These are phyloP conservation scores for Thaumatotibia leucotreta DNA, from an alignment of 1,140 invertebrate species.

Conservation along the genomic window DNA sequence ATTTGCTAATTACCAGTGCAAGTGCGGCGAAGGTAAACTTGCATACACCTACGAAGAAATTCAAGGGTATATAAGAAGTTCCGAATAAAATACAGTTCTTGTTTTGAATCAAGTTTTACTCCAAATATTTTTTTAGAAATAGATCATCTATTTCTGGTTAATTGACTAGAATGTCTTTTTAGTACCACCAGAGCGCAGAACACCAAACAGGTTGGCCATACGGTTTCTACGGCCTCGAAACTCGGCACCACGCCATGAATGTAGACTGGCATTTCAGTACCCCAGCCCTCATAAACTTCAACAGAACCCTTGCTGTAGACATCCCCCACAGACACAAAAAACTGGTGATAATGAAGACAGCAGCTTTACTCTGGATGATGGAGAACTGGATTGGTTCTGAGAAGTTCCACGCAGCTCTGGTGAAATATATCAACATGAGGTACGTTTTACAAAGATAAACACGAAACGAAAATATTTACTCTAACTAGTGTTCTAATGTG, in stretches of 20 bases:
- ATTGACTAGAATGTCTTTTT: constrained; percentile 21
- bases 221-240: constrained; percentile 44
- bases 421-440: constrained; percentile 61
- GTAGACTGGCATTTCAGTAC: constrained; percentile 47
- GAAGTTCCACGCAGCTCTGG: constrained; percentile 54
- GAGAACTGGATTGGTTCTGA: constrained; percentile 60
- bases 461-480: too few species aligned
- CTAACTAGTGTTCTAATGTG: too few species aligned
- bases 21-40: too few species aligned
- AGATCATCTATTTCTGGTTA: too few species aligned
- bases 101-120: too few species aligned
- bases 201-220: constrained; percentile 25
- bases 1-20: too few species aligned
- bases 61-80: too few species aligned
- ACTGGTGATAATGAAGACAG: constrained; percentile 60
- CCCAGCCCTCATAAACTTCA: constrained; percentile 49
- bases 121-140: too few species aligned
- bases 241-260: constrained; percentile 54
- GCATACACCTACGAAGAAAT: too few species aligned
- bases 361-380: constrained; percentile 64
- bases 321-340: constrained; percentile 51
- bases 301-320: constrained; percentile 47
- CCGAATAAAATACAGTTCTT: too few species aligned
- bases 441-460: too few species aligned
- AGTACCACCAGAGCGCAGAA: constrained; percentile 43